Base-by-base conservation (phyloP, 2,888 invertebrate species). In the Nemotelus nigrinus region DNA sequence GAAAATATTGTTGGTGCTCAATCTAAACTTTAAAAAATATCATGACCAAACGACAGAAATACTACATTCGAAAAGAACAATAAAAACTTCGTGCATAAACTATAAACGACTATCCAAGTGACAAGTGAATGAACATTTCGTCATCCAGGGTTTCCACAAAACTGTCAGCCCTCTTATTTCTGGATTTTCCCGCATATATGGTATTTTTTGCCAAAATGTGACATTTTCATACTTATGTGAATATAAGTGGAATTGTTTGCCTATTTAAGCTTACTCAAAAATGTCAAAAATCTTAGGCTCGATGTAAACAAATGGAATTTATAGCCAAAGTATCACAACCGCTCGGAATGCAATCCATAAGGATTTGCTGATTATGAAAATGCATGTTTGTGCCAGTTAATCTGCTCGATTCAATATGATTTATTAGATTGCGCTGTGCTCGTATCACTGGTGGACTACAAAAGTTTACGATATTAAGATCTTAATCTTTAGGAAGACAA, bases 401-500 rank as follows among this genome's bases (percentile, higher is more conserved):
- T 45, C 65, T 47, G 65, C 65, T 65, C 2, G 65, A 63, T 63
- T 43, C 43, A n/a, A 43, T 63, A 43, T 63, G 63, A 65, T 65
- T 65, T 65, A 65, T 65, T 7, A n/a, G 65, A 2, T 44, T 65
- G 44, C 5, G 45, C 7, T 47, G 1, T 25, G 25, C 25, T 25
- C 25, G 65, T 65, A 47, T 10, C 25, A 41, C 2, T 65, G 65
- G 65, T 45, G 65, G 65, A 47, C 65, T n/a, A 25, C 47, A 47
- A 65, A 47, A 65, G 65, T 65, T 65, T 7, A 47, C 44, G 47
- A n/a, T 65, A 65, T 65, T 65, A 45, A 65, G 65, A 65, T 65
- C 47, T 7, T 25, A 65, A 65, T 65, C 45, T 3, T 45, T 47
- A 45, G 47, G 3, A n/a, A 8, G 53, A 6, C 6, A 5, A 50